phyloP scores from a whole-genome alignment of 2,113 vertebrate genomes.

The Typhlomys cinereus region DNA sequence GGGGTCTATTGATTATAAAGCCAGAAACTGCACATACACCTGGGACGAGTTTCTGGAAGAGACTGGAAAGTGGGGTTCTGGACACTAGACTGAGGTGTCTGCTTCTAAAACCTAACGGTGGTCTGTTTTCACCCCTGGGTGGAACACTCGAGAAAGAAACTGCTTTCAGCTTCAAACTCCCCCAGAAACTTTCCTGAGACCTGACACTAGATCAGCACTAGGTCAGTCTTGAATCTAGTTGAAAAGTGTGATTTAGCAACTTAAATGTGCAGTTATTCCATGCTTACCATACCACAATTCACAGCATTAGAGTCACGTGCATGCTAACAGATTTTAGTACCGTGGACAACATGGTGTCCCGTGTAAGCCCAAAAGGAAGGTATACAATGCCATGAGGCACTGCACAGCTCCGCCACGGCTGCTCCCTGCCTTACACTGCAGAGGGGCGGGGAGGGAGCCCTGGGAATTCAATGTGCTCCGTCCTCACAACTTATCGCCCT shows the following conservation, averaged over 20 bases:
- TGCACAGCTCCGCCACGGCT: no score
- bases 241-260: not conserved
- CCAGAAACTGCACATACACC: not conserved
- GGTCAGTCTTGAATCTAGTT: not conserved
- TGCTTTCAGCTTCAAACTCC: conserved; percentile 5
- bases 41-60: not conserved
- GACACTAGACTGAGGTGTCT: not conserved
- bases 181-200: conserved; percentile 52
- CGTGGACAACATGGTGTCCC: not conserved
- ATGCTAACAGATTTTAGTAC: not conserved
- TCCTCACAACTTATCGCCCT: no score
- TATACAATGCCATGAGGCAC: not conserved
- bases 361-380: not conserved
- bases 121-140: not conserved
- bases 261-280: not conserved
- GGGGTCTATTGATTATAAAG: not conserved
- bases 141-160: not conserved
- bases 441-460: no score
- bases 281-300: conserved; percentile 21
- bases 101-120: not conserved
- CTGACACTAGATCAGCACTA: not conserved
- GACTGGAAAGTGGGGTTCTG: not conserved
- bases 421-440: no score
- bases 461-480: no score
- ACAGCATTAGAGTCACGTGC: not conserved